Base-by-base conservation (phyloP, 2,888 invertebrate genomes). In the Synanthedon andrenaeformis region DNA sequence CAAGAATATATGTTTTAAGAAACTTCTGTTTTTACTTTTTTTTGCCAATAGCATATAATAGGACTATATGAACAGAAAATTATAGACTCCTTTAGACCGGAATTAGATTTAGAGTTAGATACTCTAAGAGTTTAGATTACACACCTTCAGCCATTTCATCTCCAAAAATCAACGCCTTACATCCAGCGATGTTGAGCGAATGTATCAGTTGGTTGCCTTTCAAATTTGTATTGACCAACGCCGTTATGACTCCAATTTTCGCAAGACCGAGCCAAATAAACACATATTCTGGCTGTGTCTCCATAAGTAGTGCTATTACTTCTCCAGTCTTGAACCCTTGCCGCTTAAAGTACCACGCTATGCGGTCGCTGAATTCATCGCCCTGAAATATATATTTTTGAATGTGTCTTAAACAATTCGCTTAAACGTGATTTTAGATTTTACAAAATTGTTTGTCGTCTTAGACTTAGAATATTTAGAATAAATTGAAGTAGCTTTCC, bases 221-320 rank as follows among this genome's bases (percentile, higher is more conserved):
- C 56, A 98, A 81, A 76, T 96, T 96, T 4, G 93, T 94, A 71
- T 99, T 99, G 52, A 99, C 92, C 50, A 99, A 85, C 0, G 98
- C 97, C 0, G 95, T 92, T 3, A 92, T 87, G 0, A 94, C 90
- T 51, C 94, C 93, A 48, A 94, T 82, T 86, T 97, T 97, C 5
- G 96, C 93, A 50, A 98, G 81, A 0, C 97, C 98, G 4, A 99
- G 83, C 98, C 98, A 98, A 1, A 94, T 87, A 62, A 93, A 93
- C 0, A 95, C 91, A 72, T 94, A 97, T 74, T 98, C 96, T 0
- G 95, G 94, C 23, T 94, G 89, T 41, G 94, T 96, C 72, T 98
- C 97, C 93, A 97, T 93, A 59, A 96, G 89, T 12, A 99, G 77
- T 0, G 96, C 95, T 10, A 98, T 91, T 0, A 93, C 92, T 70